phyloP scores from a whole-genome alignment of 2,888 invertebrate genomes.

The Hypomecis atomaria region DNA sequence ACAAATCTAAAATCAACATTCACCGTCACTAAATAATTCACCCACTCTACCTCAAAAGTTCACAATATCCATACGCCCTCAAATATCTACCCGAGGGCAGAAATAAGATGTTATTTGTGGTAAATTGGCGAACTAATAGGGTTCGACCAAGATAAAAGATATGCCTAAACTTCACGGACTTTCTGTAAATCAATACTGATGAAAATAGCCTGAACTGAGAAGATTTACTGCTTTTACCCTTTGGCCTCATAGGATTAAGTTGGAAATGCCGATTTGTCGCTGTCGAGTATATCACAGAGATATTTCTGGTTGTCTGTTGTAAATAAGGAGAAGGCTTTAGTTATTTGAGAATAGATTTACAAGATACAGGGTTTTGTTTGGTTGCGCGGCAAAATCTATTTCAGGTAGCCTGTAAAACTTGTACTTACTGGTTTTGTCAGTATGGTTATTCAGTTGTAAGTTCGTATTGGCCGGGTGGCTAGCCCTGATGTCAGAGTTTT shows the following conservation, averaged over 20 bases:
- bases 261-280: constrained; percentile 24
- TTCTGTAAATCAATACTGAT: constrained; percentile 35
- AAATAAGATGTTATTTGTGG: constrained; percentile 30
- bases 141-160: constrained; percentile 38
- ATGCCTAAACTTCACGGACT: constrained; percentile 34
- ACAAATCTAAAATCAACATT: background rate
- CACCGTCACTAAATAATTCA: constrained; percentile 6
- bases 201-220: constrained; percentile 28
- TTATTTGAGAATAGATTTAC: background rate
- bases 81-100: constrained; percentile 20
- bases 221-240: constrained; percentile 28
- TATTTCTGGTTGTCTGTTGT: constrained; percentile 28
- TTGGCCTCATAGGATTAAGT: constrained; percentile 28
- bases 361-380: too few species aligned
- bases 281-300: constrained; percentile 19
- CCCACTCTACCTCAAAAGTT: constrained; percentile 5
- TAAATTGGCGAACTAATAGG: constrained; percentile 34
- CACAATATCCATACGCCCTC: constrained; percentile 22
- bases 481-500: too few species aligned
- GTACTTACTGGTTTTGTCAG: too few species aligned
- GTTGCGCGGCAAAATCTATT: too few species aligned
- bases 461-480: too few species aligned
- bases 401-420: too few species aligned
- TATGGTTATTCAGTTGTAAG: too few species aligned
- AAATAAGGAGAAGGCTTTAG: background rate